phyloP scores from a whole-genome alignment of 2,797 vertebrate species.

The Phaenicophaeus curvirostris region DNA sequence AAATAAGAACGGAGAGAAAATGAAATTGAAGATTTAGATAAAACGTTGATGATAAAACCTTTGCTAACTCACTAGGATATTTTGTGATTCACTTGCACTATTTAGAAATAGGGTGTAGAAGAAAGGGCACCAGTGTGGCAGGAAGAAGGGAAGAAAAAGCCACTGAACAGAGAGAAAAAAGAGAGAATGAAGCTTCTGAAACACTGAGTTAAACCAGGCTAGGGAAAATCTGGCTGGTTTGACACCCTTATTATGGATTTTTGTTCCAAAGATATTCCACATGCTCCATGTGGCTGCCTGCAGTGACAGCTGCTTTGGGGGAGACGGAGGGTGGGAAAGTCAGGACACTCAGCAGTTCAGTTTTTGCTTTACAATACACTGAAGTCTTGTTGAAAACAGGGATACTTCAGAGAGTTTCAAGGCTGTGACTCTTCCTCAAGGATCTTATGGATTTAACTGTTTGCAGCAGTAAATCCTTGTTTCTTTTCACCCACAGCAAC shows the following conservation, averaged over 20 bases:
- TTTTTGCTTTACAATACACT: background rate
- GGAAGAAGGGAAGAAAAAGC: background rate
- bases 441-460: slow-evolving; percentile 4
- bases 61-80: background rate
- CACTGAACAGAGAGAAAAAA: background rate
- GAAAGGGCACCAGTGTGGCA: background rate
- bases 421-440: background rate
- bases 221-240: background rate
- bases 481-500: background rate
- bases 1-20: background rate
- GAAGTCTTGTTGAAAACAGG: background rate
- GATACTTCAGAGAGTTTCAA: background rate
- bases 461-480: background rate
- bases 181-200: background rate
- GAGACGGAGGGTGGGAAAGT: background rate
- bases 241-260: background rate
- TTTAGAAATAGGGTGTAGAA: slow-evolving; percentile 9
- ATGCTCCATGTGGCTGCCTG: background rate
- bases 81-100: background rate
- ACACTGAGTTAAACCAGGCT: background rate
- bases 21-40: background rate
- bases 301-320: background rate
- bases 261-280: background rate
- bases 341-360: background rate
- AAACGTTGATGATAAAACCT: background rate